Conservation (phyloP, 2,888 invertebrate species). For the Drosophila ezoana region DNA sequence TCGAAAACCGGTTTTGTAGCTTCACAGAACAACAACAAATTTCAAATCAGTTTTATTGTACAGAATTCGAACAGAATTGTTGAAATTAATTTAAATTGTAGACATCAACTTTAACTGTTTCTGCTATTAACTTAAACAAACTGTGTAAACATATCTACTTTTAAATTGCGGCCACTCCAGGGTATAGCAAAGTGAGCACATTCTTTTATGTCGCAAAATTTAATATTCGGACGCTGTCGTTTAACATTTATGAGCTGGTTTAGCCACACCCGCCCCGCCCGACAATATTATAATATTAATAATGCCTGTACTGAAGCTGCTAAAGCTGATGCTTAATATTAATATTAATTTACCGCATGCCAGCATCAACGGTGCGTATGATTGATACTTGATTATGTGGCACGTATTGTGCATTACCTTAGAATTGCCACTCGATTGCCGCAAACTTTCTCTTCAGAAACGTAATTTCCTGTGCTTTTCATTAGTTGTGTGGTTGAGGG, state of each 20-base stretch:
- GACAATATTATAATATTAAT: constrained; percentile 45
- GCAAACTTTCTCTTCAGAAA: constrained; percentile 8
- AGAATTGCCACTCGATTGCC: constrained; percentile 19
- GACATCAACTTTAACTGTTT: background rate
- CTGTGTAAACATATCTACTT: background rate
- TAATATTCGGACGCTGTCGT: constrained; percentile 47
- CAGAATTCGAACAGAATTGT: too few species aligned
- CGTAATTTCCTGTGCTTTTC: constrained; percentile 31
- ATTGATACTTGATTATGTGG: constrained; percentile 53
- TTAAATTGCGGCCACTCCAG: constrained; percentile 4
- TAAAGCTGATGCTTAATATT: constrained; percentile 30
- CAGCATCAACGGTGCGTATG: constrained; percentile 47
- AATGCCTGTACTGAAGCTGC: constrained; percentile 32
- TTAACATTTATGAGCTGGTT: constrained; percentile 50
- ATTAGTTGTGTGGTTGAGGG: constrained; percentile 24
- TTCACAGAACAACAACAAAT: too few species aligned
- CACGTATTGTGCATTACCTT: constrained; percentile 6
- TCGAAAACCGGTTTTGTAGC: too few species aligned
- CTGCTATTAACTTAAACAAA: background rate
- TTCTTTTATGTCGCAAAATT: background rate
- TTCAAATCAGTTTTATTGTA: too few species aligned
- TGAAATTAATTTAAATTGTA: too few species aligned
- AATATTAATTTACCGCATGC: constrained; percentile 42
- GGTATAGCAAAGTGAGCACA: constrained; percentile 20
- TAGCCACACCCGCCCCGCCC: constrained; percentile 9